Evolutionary conservation across 2,888 invertebrate genomes (phyloP).

Genomic region (Stenolophus ochropezus): DNA sequence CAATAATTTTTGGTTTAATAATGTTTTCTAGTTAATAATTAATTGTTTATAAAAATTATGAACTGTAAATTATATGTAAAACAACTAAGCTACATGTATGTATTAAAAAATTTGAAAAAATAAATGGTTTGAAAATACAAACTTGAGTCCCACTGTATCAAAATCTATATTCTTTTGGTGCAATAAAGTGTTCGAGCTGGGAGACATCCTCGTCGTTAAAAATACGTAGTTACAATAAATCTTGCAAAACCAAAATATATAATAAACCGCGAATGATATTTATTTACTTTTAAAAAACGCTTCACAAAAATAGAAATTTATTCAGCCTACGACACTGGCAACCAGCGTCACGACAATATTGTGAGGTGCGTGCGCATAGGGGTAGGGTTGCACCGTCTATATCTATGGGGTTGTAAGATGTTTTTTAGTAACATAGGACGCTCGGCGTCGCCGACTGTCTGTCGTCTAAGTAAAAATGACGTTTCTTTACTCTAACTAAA

Average conservation of each 20-base stretch:
- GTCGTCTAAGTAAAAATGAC: neutral
- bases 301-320: neutral
- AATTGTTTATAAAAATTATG: too few relatives aligned
- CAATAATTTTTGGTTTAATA: neutral
- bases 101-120: too few relatives aligned
- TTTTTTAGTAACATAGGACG: constrained; percentile 50
- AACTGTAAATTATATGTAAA: too few relatives aligned
- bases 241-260: too few relatives aligned
- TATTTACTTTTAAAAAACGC: neutral
- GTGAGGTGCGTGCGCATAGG: constrained; percentile 54
- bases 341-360: constrained; percentile 39
- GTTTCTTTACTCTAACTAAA: neutral
- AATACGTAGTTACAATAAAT: too few relatives aligned
- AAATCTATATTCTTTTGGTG: too few relatives aligned
- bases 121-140: too few relatives aligned
- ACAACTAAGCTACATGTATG: too few relatives aligned
- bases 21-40: neutral
- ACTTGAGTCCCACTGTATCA: too few relatives aligned
- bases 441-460: constrained; percentile 34
- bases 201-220: too few relatives aligned
- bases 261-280: too few relatives aligned
- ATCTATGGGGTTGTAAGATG: constrained; percentile 35
- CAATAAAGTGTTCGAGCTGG: too few relatives aligned
- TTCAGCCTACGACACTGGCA: constrained; percentile 23
- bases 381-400: constrained; percentile 38